These are phyloP conservation scores for Aethes cnicana DNA, from an alignment of 2,888 invertebrate species.

Conservation along the genomic window DNA sequence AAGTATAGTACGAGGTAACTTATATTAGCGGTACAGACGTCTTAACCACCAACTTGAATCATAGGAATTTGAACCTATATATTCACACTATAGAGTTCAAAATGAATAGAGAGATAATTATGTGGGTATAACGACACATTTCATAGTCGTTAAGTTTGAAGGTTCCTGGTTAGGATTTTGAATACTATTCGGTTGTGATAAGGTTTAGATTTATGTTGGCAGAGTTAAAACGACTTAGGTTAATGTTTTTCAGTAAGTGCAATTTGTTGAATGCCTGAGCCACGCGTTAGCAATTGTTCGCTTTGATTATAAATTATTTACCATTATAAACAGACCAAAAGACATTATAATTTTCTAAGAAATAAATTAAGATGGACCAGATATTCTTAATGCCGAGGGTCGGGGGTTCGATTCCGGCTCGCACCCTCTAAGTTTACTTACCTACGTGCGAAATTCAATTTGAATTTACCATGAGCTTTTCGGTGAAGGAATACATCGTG, in stretches of 20 bases:
- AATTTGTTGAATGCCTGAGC: conserved; percentile 22
- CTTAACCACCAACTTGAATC: background rate
- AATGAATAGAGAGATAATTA: background rate
- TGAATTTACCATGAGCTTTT: no score
- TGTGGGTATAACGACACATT: conserved; percentile 4
- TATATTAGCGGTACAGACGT: background rate
- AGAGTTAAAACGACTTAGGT: conserved; percentile 11
- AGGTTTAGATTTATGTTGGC: background rate
- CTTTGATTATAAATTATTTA: conserved; percentile 12
- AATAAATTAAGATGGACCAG: background rate
- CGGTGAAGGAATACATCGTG: no score
- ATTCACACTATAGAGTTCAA: background rate
- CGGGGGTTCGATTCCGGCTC: no score
- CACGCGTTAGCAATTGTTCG: conserved; percentile 11
- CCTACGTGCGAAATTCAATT: no score
- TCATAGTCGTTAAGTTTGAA: conserved; percentile 10
- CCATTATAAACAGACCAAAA: background rate
- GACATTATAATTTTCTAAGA: background rate
- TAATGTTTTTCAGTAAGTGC: conserved; percentile 26
- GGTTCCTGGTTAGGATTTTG: background rate
- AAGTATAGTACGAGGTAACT: background rate
- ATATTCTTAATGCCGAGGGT: background rate
- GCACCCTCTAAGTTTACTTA: no score
- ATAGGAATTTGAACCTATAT: background rate
- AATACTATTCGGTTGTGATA: background rate